Percentiles rank a stretch among this genome's conserved stretches.
Conservation (phyloP, 2,888 invertebrate genomes). For the Hymenopus coronatus region DNA sequence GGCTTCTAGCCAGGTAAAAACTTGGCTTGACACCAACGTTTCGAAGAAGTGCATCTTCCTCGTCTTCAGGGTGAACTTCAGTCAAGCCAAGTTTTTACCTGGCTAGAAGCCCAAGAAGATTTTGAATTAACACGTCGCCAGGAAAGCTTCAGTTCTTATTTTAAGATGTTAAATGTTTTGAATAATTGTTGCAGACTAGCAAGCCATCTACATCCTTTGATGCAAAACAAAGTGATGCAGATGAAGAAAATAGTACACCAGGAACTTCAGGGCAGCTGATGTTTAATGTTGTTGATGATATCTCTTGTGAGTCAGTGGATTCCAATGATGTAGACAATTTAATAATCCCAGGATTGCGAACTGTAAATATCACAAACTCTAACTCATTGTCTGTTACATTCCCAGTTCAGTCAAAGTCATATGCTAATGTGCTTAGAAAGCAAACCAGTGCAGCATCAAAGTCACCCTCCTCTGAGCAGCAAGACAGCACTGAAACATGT, state of each 20-base stretch:
- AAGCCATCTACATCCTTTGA: background rate
- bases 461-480: background rate
- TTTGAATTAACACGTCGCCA: no score
- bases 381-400: background rate
- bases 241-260: background rate
- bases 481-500: background rate
- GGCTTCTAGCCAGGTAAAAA: no score
- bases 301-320: background rate
- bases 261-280: background rate
- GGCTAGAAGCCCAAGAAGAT: no score
- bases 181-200: background rate
- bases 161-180: no score
- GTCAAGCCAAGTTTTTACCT: no score
- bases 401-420: background rate
- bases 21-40: no score
- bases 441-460: background rate
- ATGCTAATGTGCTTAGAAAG: background rate
- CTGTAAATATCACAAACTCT: background rate
- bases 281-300: background rate
- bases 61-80: no score
- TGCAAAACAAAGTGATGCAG: background rate
- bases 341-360: background rate
- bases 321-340: background rate
- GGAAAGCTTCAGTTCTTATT: no score
- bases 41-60: no score